phyloP scores from a whole-genome alignment of 2,888 invertebrate species.

The Eupithecia vulgata region DNA sequence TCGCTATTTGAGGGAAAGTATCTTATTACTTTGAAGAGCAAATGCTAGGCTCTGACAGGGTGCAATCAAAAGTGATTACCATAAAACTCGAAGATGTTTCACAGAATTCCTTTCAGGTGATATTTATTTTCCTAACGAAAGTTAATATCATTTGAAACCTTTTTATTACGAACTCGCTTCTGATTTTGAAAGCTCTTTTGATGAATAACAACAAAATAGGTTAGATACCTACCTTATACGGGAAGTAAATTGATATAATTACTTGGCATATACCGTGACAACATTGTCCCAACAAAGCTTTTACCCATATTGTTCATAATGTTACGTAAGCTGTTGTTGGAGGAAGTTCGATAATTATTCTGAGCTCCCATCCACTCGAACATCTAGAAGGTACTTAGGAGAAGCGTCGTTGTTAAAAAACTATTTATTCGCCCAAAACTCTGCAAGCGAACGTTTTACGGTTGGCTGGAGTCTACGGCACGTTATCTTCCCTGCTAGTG shows the following conservation, averaged over 20 bases:
- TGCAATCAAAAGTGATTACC: constrained; percentile 39
- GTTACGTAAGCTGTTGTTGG: constrained; percentile 64
- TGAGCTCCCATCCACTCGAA: constrained; percentile 56
- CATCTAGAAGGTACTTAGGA: constrained; percentile 48
- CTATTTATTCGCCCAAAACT: constrained; percentile 18
- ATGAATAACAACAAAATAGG: background rate
- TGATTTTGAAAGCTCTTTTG: background rate
- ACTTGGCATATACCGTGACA: constrained; percentile 1
- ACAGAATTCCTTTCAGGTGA: constrained; percentile 25
- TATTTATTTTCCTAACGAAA: constrained; percentile 21
- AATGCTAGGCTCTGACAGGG: constrained; percentile 38
- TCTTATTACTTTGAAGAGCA: constrained; percentile 39
- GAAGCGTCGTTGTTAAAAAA: constrained; percentile 49
- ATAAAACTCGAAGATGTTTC: constrained; percentile 42
- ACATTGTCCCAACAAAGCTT: background rate
- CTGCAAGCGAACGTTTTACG: constrained; percentile 17
- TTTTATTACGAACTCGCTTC: constrained; percentile 7
- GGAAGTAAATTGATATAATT: constrained; percentile 4
- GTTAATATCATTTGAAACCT: constrained; percentile 21
- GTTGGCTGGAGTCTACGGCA: constrained; percentile 17
- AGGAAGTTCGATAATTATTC: constrained; percentile 65
- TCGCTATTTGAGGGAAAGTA: constrained; percentile 4
- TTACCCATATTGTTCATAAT: constrained; percentile 39
- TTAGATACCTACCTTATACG: background rate
- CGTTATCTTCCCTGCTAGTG: constrained; percentile 28